phyloP scores from a whole-genome alignment of 2,797 vertebrate species.

The Cyclopterus lumpus region DNA sequence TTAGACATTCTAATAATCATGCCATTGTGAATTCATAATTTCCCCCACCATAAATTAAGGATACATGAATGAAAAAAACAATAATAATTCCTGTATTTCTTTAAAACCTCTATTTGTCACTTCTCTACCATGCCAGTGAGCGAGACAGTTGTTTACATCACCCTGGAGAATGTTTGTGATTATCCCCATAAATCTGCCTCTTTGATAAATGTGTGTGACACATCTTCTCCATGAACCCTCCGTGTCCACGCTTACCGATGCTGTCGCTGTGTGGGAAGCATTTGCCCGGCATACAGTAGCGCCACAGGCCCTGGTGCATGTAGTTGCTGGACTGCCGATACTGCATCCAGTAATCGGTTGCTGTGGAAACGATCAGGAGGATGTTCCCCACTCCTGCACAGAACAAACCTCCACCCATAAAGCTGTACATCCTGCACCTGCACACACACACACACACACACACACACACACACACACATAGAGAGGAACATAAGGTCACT shows the following conservation, averaged over 20 bases:
- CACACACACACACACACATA: constrained; percentile 24
- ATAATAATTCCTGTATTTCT: no score
- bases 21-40: no score
- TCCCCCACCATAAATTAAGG: no score
- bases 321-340: constrained; percentile 82
- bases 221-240: background rate
- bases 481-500: constrained; percentile 60
- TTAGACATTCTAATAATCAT: no score
- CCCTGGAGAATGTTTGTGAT: background rate
- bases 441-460: constrained; percentile 48
- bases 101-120: background rate
- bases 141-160: background rate
- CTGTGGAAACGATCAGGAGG: constrained; percentile 87
- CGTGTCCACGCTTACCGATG: constrained; percentile 67
- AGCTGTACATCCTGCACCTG: constrained; percentile 86
- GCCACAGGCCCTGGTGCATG: constrained; percentile 84
- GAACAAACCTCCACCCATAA: constrained; percentile 85
- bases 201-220: background rate
- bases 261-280: constrained; percentile 80
- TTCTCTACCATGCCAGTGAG: background rate
- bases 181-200: background rate
- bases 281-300: constrained; percentile 81
- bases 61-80: no score
- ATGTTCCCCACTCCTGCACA: constrained; percentile 85
- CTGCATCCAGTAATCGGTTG: constrained; percentile 87